Evolutionary conservation across 2,113 vertebrate species (phyloP).

Genomic region (Peromyscus polionotus): DNA sequence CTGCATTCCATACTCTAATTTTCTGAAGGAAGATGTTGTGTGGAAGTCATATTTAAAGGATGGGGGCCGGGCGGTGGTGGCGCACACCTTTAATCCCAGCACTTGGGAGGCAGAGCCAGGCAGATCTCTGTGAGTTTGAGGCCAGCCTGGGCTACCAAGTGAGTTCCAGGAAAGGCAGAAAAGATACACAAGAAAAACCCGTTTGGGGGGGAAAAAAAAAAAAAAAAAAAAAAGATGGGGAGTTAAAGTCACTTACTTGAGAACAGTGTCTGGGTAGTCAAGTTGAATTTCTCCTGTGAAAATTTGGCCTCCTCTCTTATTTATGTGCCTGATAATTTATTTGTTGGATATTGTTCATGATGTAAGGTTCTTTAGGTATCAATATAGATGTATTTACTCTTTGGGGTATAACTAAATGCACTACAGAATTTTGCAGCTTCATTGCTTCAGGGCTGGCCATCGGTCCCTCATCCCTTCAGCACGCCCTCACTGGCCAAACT

Average conservation of each 20-base stretch:
- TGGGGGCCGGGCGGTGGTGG: no score
- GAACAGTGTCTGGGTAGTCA: neutral
- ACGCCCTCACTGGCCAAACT: neutral
- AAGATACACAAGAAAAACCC: no score
- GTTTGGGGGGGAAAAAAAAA: no score
- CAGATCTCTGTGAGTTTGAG: no score
- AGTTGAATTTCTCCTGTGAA: neutral
- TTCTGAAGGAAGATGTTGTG: neutral
- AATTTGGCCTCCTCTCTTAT: neutral
- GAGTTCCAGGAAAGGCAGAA: no score
- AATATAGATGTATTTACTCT: neutral
- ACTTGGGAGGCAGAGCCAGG: no score
- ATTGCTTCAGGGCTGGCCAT: neutral
- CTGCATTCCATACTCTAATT: neutral
- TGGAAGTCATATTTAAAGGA: neutral
- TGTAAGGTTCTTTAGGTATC: neutral
- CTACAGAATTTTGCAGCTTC: neutral
- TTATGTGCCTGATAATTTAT: slow-evolving; percentile 2
- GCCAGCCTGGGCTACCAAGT: no score
- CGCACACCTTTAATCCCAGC: no score
- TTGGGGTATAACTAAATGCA: neutral
- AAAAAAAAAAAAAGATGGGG: neutral
- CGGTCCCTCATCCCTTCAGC: neutral
- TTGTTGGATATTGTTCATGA: neutral
- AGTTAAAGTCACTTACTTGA: neutral